phyloP scores from a whole-genome alignment of 2,888 invertebrate genomes.

The Lepidochrysops patricia region DNA sequence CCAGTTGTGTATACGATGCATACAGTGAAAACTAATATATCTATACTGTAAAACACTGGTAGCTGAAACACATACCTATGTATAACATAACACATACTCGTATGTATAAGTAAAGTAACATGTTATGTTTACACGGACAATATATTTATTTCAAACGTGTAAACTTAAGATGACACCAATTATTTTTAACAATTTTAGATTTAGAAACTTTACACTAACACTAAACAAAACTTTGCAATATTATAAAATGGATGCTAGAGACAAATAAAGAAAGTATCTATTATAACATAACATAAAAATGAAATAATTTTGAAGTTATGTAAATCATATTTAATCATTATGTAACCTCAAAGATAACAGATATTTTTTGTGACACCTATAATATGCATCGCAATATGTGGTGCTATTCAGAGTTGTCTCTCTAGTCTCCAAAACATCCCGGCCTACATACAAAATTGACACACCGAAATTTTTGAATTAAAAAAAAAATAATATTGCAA shows the following conservation, averaged over 20 bases:
- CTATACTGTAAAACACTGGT: neutral
- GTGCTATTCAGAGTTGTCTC: neutral
- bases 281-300: too few species aligned
- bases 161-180: neutral
- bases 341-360: neutral
- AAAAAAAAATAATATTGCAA: conserved; percentile 43
- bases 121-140: neutral
- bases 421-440: conserved; percentile 12
- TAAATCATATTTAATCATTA: neutral
- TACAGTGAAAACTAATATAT: too few species aligned
- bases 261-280: neutral
- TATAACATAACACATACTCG: neutral
- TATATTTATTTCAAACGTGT: neutral
- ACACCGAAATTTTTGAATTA: conserved; percentile 15
- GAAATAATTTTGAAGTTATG: neutral
- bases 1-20: neutral
- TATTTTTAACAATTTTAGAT: neutral
- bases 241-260: neutral
- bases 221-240: neutral
- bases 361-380: too few species aligned
- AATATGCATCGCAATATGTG: too few species aligned
- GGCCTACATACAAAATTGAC: conserved; percentile 11
- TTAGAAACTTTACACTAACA: neutral
- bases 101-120: neutral
- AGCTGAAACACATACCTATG: neutral